Conservation (phyloP, 2,113 vertebrate species). For the Phylloscopus trochilus region DNA sequence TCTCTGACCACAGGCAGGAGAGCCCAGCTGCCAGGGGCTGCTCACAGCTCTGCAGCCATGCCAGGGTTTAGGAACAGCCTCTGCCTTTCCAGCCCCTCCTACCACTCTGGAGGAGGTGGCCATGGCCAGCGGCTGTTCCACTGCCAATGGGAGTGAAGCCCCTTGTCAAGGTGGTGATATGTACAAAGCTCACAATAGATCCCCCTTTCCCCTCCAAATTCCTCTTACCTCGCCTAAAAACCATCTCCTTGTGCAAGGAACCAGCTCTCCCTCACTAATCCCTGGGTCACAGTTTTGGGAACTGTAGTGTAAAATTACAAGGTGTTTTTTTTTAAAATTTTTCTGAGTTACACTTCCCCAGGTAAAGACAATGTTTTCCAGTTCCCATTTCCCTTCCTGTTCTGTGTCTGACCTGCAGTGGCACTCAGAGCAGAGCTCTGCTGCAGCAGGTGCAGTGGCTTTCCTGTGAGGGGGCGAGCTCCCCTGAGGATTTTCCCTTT, state of each 20-base stretch:
- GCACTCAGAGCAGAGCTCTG: neutral
- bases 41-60: fast-evolving
- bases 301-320: neutral
- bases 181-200: neutral
- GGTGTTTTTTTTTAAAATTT: neutral
- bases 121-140: fast-evolving
- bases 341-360: neutral
- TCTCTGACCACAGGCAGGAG: fast-evolving
- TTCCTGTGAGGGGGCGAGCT: neutral
- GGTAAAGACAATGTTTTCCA: neutral
- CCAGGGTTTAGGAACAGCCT: neutral
- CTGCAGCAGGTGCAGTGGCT: neutral
- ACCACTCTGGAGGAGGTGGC: too few relatives aligned
- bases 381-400: neutral
- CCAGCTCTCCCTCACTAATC: neutral
- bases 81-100: neutral
- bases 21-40: neutral
- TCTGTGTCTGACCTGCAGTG: fast-evolving
- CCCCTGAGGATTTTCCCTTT: neutral
- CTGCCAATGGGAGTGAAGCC: neutral
- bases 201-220: neutral
- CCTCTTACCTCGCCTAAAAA: neutral
- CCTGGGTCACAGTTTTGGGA: neutral
- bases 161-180: neutral
- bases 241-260: neutral